Conservation (phyloP, 2,888 invertebrate species). For the Rotaria sp. region DNA sequence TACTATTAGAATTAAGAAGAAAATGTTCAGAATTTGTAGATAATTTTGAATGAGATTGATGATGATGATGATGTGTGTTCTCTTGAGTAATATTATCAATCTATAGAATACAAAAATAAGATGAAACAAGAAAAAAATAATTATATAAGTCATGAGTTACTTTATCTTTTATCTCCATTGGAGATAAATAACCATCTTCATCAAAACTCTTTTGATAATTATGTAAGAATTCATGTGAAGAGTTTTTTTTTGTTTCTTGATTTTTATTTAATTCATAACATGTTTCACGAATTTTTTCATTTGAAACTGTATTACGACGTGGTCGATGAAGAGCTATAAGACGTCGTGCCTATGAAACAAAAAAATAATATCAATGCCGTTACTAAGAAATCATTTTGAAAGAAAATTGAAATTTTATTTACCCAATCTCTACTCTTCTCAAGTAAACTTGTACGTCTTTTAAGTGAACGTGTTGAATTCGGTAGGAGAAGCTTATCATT, state of each 20-base stretch:
- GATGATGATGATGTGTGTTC: neutral
- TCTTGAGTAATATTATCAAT: neutral
- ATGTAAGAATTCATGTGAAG: neutral
- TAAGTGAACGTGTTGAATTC: neutral
- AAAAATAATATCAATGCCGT: neutral
- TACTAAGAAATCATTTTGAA: neutral
- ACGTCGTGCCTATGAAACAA: neutral
- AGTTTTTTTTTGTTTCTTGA: neutral
- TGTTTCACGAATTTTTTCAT: neutral
- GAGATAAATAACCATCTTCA: conserved; percentile 30
- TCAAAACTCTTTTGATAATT: conserved; percentile 1
- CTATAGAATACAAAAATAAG: neutral
- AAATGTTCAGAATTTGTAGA: neutral
- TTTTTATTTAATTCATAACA: neutral
- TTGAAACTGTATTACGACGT: neutral
- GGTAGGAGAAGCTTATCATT: conserved; percentile 19
- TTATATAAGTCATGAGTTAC: neutral
- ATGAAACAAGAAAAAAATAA: neutral
- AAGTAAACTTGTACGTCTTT: conserved; percentile 1
- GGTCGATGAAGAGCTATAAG: neutral
- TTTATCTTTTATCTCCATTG: neutral
- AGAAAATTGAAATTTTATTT: neutral
- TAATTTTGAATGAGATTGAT: neutral
- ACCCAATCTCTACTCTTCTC: conserved; percentile 26
- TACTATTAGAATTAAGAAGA: neutral